phyloP scores from a whole-genome alignment of 2,888 invertebrate genomes.

The Idaea straminata region DNA sequence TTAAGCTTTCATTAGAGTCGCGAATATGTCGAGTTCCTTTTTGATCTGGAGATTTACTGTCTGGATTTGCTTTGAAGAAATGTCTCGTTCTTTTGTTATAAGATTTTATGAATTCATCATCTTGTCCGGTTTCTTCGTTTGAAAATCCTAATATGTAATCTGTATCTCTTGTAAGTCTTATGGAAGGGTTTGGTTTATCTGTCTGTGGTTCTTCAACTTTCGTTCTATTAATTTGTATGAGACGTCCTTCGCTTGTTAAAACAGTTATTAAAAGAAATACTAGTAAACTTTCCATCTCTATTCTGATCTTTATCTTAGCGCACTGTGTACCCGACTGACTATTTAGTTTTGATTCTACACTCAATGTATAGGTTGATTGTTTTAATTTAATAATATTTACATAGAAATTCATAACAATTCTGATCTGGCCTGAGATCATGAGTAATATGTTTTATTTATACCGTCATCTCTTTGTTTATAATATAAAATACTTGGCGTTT shows the following conservation, averaged over 20 bases:
- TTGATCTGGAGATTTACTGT: slow-evolving; percentile 5
- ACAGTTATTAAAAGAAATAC: slow-evolving; percentile 4
- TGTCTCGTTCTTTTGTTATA: slow-evolving; percentile 32
- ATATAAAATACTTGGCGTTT: neutral
- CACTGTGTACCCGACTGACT: slow-evolving; percentile 43
- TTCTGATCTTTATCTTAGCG: slow-evolving; percentile 35
- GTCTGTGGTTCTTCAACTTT: slow-evolving; percentile 34
- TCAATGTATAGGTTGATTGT: slow-evolving; percentile 56
- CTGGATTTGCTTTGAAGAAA: slow-evolving; percentile 18
- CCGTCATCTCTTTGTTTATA: slow-evolving; percentile 3
- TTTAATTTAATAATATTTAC: slow-evolving; percentile 49
- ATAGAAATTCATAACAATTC: slow-evolving; percentile 38
- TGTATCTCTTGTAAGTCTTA: slow-evolving; percentile 40
- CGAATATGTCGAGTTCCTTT: slow-evolving; percentile 24
- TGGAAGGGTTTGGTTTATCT: slow-evolving; percentile 30
- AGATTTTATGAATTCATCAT: slow-evolving; percentile 31
- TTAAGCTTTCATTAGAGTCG: slow-evolving; percentile 27
- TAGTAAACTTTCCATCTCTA: slow-evolving; percentile 43
- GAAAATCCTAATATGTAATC: slow-evolving; percentile 36
- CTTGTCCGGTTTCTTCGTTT: slow-evolving; percentile 34
- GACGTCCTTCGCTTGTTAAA: slow-evolving; percentile 35
- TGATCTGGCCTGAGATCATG: slow-evolving; percentile 12
- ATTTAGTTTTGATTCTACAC: slow-evolving; percentile 39
- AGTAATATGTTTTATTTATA: slow-evolving; percentile 3
- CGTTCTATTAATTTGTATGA: slow-evolving; percentile 44